These are phyloP conservation scores for Drosophila mayaguana DNA, from an alignment of 2,888 invertebrate genomes.

Conservation along the genomic window DNA sequence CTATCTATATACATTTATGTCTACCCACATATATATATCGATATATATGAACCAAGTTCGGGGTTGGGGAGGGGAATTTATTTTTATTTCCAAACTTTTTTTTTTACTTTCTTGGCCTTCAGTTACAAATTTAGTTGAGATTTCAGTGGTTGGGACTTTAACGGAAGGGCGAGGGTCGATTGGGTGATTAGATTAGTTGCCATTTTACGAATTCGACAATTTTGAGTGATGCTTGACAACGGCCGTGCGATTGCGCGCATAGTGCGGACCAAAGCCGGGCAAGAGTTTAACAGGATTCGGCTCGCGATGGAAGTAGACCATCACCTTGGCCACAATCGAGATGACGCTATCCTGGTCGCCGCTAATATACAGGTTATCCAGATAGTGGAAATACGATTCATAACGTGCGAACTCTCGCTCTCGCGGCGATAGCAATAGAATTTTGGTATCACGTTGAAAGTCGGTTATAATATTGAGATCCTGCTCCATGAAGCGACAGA, in stretches of 20 bases:
- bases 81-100: background rate
- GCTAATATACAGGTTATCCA: constrained; percentile 39
- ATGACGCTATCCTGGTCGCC: constrained; percentile 41
- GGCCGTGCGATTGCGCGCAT: background rate
- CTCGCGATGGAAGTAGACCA: constrained; percentile 25
- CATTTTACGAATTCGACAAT: constrained; percentile 1
- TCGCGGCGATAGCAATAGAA: constrained; percentile 4
- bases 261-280: constrained; percentile 19
- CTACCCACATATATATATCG: background rate
- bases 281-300: constrained; percentile 15
- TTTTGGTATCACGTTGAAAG: constrained; percentile 13
- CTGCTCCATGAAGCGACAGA: constrained; percentile 36
- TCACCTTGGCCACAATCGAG: constrained; percentile 39
- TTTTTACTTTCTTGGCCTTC: background rate
- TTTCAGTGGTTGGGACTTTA: background rate
- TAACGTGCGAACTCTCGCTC: constrained; percentile 43
- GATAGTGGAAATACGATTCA: constrained; percentile 39
- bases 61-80: background rate
- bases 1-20: background rate
- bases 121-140: background rate
- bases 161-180: background rate
- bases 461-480: constrained; percentile 41
- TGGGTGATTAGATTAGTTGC: too few relatives aligned
- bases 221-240: background rate
- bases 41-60: background rate